Percentiles rank a stretch among this genome's conserved stretches.
These are phyloP conservation scores for Oreamnos americanus DNA, from an alignment of 2,113 vertebrate species.

Conservation along the genomic window DNA sequence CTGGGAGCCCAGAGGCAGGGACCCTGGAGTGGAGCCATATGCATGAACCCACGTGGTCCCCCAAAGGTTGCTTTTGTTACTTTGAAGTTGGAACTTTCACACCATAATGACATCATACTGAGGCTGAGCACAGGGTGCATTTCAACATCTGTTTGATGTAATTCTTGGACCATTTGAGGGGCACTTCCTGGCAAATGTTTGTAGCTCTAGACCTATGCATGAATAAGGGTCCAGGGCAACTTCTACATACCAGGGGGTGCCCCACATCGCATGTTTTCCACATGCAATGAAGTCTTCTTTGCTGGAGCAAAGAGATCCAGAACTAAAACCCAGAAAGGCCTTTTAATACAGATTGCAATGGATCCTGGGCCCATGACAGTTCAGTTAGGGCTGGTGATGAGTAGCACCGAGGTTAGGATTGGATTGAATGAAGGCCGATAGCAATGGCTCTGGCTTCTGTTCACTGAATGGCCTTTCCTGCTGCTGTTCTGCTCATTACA, in stretches of 20 bases:
- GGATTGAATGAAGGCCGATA: background rate
- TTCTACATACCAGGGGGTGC: background rate
- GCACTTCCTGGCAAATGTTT: background rate
- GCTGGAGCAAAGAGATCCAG: background rate
- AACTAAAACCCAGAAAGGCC: background rate
- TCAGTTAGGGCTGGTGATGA: background rate
- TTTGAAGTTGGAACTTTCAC: background rate
- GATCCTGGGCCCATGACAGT: background rate
- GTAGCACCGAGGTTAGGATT: background rate
- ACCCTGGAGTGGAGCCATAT: background rate
- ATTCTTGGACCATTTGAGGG: background rate
- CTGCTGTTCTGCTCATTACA: background rate
- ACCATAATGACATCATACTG: background rate
- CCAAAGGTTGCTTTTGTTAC: background rate
- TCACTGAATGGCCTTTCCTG: background rate
- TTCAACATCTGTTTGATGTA: background rate
- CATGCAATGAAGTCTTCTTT: background rate
- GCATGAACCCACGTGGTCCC: background rate
- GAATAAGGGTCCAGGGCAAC: background rate
- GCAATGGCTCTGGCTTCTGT: rapidly evolving
- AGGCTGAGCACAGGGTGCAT: background rate
- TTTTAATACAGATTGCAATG: background rate
- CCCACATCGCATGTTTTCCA: background rate
- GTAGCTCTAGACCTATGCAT: background rate
- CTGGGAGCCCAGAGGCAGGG: background rate